A percentile compares a stretch with the other conserved stretches of the same genome.
phyloP scores from a whole-genome alignment of 2,113 vertebrate genomes.

The Oncorhynchus kisutch region DNA sequence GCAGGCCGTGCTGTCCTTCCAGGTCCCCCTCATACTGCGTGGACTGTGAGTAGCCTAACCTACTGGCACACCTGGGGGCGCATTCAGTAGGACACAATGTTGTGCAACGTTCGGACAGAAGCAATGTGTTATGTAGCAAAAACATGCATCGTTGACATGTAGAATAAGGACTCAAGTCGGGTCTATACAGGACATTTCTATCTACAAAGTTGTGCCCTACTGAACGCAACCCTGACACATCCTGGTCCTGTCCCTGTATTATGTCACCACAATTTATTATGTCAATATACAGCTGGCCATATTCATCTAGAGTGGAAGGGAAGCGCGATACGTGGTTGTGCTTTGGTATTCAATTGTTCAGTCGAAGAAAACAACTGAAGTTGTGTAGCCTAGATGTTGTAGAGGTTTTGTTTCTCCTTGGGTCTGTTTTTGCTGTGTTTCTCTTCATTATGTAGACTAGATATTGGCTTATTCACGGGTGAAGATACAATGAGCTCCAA shows the following conservation, averaged over 20 bases:
- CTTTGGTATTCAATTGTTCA: not conserved
- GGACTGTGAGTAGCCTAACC: conserved; percentile 85
- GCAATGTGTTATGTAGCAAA: too few relatives aligned
- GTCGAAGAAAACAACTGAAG: not conserved
- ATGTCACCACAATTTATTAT: not conserved
- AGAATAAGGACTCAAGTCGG: too few relatives aligned
- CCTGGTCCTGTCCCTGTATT: not conserved
- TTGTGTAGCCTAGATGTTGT: not conserved
- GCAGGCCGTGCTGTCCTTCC: conserved; percentile 94
- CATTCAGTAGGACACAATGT: too few relatives aligned
- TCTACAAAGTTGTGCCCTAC: not conserved
- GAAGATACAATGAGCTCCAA: too few relatives aligned
- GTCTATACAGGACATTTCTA: too few relatives aligned
- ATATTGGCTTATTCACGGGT: too few relatives aligned
- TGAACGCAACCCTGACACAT: not conserved
- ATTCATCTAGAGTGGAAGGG: not conserved
- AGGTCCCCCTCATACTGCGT: conserved; percentile 92
- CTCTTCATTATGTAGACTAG: too few relatives aligned
- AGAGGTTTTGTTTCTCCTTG: not conserved
- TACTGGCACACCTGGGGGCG: not conserved
- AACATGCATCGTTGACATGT: too few relatives aligned
- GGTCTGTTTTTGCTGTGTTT: too few relatives aligned
- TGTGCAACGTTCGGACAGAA: too few relatives aligned
- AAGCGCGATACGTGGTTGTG: not conserved
- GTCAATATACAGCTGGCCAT: not conserved